These are phyloP conservation scores for Thymallus thymallus DNA, from an alignment of 2,113 vertebrate genomes.

Conservation along the genomic window DNA sequence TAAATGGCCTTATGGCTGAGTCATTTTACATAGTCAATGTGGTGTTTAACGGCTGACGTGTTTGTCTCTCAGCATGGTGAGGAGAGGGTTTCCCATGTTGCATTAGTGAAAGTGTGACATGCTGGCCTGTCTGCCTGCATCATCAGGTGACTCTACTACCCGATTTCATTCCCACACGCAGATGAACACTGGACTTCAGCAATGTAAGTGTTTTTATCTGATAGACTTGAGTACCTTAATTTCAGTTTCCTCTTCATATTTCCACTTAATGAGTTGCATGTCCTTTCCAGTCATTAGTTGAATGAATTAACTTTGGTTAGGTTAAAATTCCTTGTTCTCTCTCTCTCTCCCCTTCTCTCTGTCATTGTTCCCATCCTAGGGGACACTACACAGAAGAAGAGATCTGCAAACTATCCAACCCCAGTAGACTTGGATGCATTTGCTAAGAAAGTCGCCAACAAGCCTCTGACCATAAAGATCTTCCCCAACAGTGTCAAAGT, in stretches of 20 bases:
- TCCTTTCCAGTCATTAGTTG: not conserved
- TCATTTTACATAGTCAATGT: slow-evolving; percentile 14
- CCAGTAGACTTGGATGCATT: slow-evolving; percentile 99
- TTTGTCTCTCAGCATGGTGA: slow-evolving; percentile 78
- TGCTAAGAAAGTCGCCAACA: slow-evolving; percentile 99
- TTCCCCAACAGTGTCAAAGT: slow-evolving; percentile 98
- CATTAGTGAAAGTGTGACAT: slow-evolving; percentile 89
- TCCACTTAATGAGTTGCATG: not conserved
- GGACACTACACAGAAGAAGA: slow-evolving; percentile 99
- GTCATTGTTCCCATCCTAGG: slow-evolving; percentile 77
- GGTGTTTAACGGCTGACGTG: slow-evolving; percentile 43
- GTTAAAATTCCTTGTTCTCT: not conserved
- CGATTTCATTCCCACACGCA: slow-evolving; percentile 93
- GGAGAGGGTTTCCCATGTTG: slow-evolving; percentile 79
- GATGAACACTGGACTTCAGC: slow-evolving; percentile 99
- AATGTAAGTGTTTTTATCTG: slow-evolving; percentile 83
- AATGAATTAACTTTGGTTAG: not conserved
- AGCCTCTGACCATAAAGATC: slow-evolving; percentile 97
- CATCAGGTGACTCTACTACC: slow-evolving; percentile 88
- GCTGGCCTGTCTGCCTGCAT: slow-evolving; percentile 95
- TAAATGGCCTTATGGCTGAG: slow-evolving; percentile 12
- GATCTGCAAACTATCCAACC: slow-evolving; percentile 97
- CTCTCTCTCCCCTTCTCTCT: slow-evolving; percentile 33
- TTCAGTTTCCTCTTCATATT: not conserved
- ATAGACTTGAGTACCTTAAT: not conserved